These are phyloP conservation scores for Micromys minutus DNA, from an alignment of 2,113 vertebrate species.

Conservation along the genomic window DNA sequence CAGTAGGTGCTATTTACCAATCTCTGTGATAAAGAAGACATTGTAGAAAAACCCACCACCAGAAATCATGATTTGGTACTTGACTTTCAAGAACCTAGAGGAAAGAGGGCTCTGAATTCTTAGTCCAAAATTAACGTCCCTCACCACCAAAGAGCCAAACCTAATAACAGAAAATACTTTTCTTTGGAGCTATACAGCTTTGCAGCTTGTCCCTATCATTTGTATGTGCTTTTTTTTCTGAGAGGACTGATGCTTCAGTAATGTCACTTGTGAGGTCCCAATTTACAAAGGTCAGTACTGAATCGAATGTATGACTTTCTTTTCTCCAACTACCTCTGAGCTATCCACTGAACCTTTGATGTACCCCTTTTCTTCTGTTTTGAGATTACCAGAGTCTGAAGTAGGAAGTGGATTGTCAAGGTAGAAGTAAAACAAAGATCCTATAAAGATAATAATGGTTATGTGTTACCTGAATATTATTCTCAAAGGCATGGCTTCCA, in stretches of 20 bases:
- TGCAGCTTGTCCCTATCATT: not conserved
- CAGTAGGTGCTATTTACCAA: not conserved
- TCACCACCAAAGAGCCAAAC: not conserved
- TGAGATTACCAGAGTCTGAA: not conserved
- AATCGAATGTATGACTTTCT: not conserved
- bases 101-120: not conserved
- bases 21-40: not conserved
- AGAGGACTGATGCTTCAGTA: not conserved
- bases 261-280: not conserved
- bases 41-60: not conserved
- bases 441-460: not conserved
- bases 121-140: not conserved
- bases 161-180: not conserved
- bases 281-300: not conserved
- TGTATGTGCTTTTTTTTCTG: accelerated
- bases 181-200: not conserved
- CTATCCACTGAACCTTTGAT: not conserved
- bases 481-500: not conserved
- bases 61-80: not conserved
- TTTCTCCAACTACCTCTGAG: not conserved
- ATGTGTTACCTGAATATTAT: not conserved
- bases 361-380: no score
- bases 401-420: not conserved
- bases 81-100: not conserved
- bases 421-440: not conserved